Evolutionary conservation across 2,888 invertebrate species (phyloP).

Genomic region (Drosophila phalerata): DNA sequence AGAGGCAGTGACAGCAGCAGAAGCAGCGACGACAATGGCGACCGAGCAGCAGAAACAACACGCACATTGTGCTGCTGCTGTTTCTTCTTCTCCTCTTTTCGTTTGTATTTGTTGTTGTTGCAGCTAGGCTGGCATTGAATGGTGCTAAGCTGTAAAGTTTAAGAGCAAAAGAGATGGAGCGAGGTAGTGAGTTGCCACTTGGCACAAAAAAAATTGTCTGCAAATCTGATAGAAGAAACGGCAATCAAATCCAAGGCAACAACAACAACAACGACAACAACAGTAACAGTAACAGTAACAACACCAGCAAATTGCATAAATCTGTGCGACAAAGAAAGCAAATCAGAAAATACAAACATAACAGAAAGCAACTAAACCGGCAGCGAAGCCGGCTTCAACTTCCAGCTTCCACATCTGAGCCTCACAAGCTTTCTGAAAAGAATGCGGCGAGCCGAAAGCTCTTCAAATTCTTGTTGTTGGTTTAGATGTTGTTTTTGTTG

Average conservation of each 20-base stretch:
- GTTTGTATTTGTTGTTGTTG: conserved; percentile 36
- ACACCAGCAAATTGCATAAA: conserved; percentile 67
- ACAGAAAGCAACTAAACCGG: conserved; percentile 47
- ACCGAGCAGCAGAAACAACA: conserved; percentile 42
- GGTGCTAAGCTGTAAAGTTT: conserved; percentile 23
- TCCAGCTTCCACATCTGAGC: conserved; percentile 26
- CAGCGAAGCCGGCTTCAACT: conserved; percentile 36
- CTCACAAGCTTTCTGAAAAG: conserved; percentile 46
- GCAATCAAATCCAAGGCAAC: conserved; percentile 33
- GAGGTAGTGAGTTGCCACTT: conserved; percentile 23
- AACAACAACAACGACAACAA: no score
- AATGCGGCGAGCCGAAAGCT: conserved; percentile 60
- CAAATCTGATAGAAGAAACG: conserved; percentile 44
- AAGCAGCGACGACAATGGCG: conserved; percentile 53
- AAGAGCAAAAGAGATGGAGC: conserved; percentile 1
- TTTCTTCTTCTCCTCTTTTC: conserved; percentile 7
- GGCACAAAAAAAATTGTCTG: conserved; percentile 32
- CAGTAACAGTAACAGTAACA: conserved; percentile 21
- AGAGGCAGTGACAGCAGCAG: conserved; percentile 32
- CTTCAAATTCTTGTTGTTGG: conserved; percentile 24
- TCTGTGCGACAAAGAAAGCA: conserved; percentile 72
- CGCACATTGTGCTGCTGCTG: conserved; percentile 61
- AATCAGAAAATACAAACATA: conserved; percentile 40
- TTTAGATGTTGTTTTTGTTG: conserved; percentile 25
- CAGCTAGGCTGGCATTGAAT: conserved; percentile 70